Base-by-base conservation (phyloP, 1,140 invertebrate species). In the Sinonovacula constricta region DNA sequence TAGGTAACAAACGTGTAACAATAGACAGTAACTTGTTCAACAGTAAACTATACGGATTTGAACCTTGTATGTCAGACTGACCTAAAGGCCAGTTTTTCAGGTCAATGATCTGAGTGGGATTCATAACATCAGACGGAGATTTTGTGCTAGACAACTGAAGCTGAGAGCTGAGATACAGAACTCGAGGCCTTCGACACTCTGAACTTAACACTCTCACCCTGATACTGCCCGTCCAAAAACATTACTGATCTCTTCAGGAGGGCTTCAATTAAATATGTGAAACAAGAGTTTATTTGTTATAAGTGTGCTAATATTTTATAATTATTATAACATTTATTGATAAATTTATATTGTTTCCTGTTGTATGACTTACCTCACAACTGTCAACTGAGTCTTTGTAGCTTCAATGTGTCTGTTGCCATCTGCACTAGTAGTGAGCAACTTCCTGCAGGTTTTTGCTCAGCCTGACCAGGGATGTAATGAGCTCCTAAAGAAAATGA, bases 61-160 rank as follows among this genome's bases (percentile, higher is more conserved):
- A 65, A 5, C 62, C 62, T 65, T 65, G 26, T 36, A 65, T 65
- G 62, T 30, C 62, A 65, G 18, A 33, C 62, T 33, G 62, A 34
- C 36, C 62, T 65, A 65, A 28, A 65, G 62, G 62, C 62, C 62
- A 65, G 62, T 65, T 65, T 33, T 36, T 65, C n/a, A 65, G 33
- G 33, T 65, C 62, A 36, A 26, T 65, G 33, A 65, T 33, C n/a
- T 65, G 33, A 33, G 62, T 65, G 26, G 62, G 28, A 33, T 65
- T 65, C 62, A 65, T 65, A 33, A 36, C 62, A n/a, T 65, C 62
- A 65, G 62, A 65, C 15, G 26, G 5, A 3, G 62, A 33, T 33
- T 60, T 60, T 60, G 57, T 60, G 24, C 57, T 60, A 22, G 57
- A 60, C 30, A 31, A 65, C 24, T n/a, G 26, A 26, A 30, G n/a